Evolutionary conservation across 2,888 invertebrate genomes (phyloP).

Genomic region (Drosophila mercatorum): DNA sequence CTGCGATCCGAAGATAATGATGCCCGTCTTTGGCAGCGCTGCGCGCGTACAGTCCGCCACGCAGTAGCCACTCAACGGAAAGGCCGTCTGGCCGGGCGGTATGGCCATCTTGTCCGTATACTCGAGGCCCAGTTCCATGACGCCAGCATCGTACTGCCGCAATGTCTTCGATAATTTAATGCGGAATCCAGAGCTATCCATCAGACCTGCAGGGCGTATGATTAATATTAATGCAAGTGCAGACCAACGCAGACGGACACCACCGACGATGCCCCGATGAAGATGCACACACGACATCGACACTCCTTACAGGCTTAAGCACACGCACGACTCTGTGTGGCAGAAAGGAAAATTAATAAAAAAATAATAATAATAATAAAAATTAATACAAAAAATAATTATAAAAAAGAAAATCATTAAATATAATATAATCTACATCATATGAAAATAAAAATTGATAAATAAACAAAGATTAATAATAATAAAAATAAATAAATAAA

Average conservation of each 20-base stretch:
- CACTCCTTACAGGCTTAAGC: not conserved
- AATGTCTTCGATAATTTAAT: slow-evolving; percentile 91
- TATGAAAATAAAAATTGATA: too few relatives aligned
- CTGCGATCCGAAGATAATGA: slow-evolving; percentile 97
- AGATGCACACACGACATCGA: not conserved
- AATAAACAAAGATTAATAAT: too few relatives aligned
- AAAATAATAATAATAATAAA: too few relatives aligned
- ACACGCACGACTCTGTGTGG: not conserved
- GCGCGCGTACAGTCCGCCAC: slow-evolving; percentile 96
- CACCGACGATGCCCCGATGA: rapidly evolving
- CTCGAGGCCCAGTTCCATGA: slow-evolving; percentile 98
- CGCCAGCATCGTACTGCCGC: slow-evolving; percentile 95
- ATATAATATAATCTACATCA: too few relatives aligned
- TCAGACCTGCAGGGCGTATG: slow-evolving; percentile 86
- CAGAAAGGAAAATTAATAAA: not conserved
- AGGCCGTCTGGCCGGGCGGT: slow-evolving; percentile 92
- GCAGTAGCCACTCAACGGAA: slow-evolving; percentile 95
- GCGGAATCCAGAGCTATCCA: slow-evolving; percentile 95
- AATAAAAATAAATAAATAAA: too few relatives aligned
- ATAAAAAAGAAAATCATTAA: too few relatives aligned
- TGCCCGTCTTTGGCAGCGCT: slow-evolving; percentile 92
- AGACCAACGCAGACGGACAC: slow-evolving; percentile 14
- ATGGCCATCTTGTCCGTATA: slow-evolving; percentile 99
- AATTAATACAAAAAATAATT: too few relatives aligned
- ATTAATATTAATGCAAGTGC: slow-evolving; percentile 61